phyloP scores from a whole-genome alignment of 1,140 invertebrate species.

The Hypothenemus hampei region DNA sequence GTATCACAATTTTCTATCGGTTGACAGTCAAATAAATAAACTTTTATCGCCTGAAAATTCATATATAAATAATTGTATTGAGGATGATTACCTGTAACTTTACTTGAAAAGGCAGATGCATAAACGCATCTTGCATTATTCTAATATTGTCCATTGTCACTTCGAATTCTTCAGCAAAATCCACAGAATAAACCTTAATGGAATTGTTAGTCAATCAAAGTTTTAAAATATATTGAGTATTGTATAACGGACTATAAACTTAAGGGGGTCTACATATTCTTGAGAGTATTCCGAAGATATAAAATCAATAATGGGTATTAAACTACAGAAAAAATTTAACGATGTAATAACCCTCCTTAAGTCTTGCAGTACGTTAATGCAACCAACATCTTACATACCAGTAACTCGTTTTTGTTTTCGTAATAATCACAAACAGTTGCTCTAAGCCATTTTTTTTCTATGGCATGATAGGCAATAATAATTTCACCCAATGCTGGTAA shows the following conservation, averaged over 20 bases:
- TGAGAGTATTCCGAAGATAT: too few species aligned
- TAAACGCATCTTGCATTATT: conserved; percentile 25
- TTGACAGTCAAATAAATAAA: conserved; percentile 24
- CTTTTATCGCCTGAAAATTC: conserved; percentile 2
- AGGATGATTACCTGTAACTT: background rate
- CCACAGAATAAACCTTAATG: conserved; percentile 26
- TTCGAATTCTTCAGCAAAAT: conserved; percentile 24
- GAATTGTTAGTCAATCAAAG: too few species aligned
- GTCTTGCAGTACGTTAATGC: background rate
- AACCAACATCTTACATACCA: background rate
- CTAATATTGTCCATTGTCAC: conserved; percentile 16
- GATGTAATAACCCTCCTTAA: background rate
- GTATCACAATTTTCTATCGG: conserved; percentile 7
- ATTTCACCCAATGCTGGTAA: conserved; percentile 32
- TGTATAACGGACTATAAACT: too few species aligned
- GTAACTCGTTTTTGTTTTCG: too few species aligned
- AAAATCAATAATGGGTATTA: background rate
- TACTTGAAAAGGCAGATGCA: conserved; percentile 30
- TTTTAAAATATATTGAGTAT: too few species aligned
- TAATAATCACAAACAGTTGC: conserved; percentile 15
- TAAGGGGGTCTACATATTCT: too few species aligned
- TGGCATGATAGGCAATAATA: conserved; percentile 27
- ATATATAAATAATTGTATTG: background rate
- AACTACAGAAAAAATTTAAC: background rate
- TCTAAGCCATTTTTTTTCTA: conserved; percentile 21